A percentile compares a stretch with the other conserved stretches of the same genome.
Conservation (phyloP, 2,797 vertebrate genomes). For the Falco novaeseelandiae region DNA sequence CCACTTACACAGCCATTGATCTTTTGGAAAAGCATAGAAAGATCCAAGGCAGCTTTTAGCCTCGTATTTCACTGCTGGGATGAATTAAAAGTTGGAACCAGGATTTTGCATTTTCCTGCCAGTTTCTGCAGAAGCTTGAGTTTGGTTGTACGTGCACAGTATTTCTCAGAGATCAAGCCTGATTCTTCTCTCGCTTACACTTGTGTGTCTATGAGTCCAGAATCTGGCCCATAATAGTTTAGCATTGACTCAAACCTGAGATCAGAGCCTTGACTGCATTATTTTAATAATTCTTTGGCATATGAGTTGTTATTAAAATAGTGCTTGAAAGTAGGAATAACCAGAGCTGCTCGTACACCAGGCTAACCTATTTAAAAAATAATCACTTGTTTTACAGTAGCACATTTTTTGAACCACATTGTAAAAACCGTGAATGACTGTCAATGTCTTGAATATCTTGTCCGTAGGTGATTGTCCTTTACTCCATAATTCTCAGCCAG, state of each 20-base stretch:
- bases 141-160: neutral
- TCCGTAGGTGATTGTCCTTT: slow-evolving; percentile 89
- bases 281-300: slow-evolving; percentile 27
- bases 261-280: neutral
- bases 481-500: slow-evolving; percentile 87
- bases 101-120: slow-evolving; percentile 32
- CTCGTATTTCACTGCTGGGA: neutral
- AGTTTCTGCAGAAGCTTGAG: neutral
- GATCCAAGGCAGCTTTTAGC: slow-evolving; percentile 1
- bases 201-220: slow-evolving; percentile 43
- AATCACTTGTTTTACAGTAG: slow-evolving; percentile 64
- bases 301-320: slow-evolving; percentile 31
- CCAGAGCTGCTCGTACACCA: neutral
- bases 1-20: neutral
- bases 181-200: slow-evolving; percentile 49
- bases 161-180: slow-evolving; percentile 53
- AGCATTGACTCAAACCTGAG: neutral
- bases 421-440: slow-evolving; percentile 71
- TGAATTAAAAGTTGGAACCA: neutral
- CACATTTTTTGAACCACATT: slow-evolving; percentile 70
- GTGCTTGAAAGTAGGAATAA: slow-evolving; percentile 1
- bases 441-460: slow-evolving; percentile 82
- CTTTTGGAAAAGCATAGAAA: neutral
- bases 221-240: neutral
- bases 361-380: neutral